Conservation (phyloP, 2,888 invertebrate genomes). For the Colostygia pectinataria region DNA sequence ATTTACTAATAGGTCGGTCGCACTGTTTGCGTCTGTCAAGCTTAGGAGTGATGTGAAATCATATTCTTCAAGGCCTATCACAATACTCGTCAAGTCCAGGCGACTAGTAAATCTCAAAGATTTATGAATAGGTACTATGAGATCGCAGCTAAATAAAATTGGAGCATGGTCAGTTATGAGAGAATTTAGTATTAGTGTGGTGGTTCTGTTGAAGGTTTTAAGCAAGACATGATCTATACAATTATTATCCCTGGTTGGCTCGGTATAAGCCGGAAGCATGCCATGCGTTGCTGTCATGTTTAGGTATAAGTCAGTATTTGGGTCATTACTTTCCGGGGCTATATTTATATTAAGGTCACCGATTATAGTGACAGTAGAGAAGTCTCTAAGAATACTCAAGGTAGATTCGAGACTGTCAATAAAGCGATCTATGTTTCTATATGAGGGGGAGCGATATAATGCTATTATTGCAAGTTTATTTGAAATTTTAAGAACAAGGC, state of each 20-base stretch:
- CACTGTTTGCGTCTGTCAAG: not conserved
- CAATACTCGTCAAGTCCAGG: not conserved
- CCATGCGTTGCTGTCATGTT: not conserved
- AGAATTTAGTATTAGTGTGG: not conserved
- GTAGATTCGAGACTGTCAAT: not conserved
- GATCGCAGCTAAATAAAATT: not conserved
- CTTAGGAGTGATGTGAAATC: not conserved
- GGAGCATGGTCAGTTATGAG: not conserved
- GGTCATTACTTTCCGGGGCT: not conserved
- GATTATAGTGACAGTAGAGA: not conserved
- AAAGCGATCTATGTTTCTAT: not conserved
- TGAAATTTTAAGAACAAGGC: not conserved
- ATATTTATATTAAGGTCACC: slow-evolving; percentile 1
- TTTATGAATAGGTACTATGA: not conserved
- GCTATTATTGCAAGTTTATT: not conserved
- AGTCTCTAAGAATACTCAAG: not conserved
- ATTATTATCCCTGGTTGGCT: not conserved
- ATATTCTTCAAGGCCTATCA: not conserved
- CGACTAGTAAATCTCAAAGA: not conserved
- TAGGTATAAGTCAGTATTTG: not conserved
- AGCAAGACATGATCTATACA: not conserved
- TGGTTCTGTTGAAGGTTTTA: not conserved
- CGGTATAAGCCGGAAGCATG: not conserved
- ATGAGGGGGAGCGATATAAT: not conserved
- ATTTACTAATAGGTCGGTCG: not conserved